phyloP scores from a whole-genome alignment of 2,797 vertebrate species.

The Coracias cyanogaster region DNA sequence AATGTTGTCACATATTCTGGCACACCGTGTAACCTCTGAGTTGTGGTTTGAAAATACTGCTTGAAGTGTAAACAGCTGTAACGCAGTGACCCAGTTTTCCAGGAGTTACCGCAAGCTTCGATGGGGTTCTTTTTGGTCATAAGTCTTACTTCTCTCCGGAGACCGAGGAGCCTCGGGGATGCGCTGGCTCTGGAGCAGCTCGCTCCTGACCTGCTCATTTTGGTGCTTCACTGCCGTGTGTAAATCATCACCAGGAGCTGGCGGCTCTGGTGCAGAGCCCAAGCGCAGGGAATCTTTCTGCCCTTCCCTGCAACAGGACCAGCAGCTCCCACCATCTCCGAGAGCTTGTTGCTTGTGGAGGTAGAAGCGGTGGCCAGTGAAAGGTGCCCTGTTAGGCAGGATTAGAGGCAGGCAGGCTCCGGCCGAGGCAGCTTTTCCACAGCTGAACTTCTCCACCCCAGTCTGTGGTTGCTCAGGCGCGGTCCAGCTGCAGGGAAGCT shows the following conservation, averaged over 20 bases:
- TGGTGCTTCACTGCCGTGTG: not conserved
- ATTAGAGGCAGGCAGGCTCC: not conserved
- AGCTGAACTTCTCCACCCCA: not conserved
- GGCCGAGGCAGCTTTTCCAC: not conserved
- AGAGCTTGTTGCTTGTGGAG: not conserved
- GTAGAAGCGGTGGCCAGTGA: fast-evolving
- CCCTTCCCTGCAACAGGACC: not conserved
- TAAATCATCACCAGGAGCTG: fast-evolving
- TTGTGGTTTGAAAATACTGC: not conserved
- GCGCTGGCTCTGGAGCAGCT: not conserved
- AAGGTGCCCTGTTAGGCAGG: fast-evolving
- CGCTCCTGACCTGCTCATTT: fast-evolving
- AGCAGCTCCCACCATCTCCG: not conserved
- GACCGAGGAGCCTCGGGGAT: fast-evolving
- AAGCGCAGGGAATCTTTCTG: fast-evolving
- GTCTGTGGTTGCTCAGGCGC: fast-evolving
- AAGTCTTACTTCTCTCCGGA: not conserved
- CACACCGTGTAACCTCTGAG: not conserved
- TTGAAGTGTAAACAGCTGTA: not conserved
- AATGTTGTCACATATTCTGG: not conserved
- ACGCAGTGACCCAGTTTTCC: not conserved
- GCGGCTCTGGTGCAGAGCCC: not conserved
- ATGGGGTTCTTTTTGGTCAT: not conserved
- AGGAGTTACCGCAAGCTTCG: not conserved
- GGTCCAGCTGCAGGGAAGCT: slow-evolving; percentile 16